Conservation (phyloP, 2,797 vertebrate genomes). For the Tamandua tetradactyla region DNA sequence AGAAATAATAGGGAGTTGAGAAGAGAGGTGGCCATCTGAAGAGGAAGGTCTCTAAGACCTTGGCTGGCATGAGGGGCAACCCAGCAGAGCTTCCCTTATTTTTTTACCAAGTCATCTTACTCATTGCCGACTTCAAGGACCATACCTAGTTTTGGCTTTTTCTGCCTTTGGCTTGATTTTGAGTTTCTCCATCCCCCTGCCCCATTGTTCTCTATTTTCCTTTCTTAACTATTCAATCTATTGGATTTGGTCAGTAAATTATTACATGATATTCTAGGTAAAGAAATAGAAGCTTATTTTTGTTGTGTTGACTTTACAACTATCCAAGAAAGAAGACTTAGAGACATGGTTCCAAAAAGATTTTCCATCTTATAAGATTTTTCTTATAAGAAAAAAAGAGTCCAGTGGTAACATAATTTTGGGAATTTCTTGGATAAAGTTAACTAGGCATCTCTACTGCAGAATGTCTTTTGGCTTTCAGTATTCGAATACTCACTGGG, state of each 20-base stretch:
- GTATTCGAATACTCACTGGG: not conserved
- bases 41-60: not conserved
- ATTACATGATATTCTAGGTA: not conserved
- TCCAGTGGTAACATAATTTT: not conserved
- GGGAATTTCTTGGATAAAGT: conserved; percentile 3
- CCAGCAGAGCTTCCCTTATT: not conserved
- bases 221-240: not conserved
- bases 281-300: not conserved
- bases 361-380: too few relatives aligned
- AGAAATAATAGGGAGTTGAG: not conserved
- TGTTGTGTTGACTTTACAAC: not conserved
- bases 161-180: not conserved
- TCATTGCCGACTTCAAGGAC: not conserved
- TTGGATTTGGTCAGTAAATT: not conserved
- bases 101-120: not conserved
- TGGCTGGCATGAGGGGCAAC: not conserved
- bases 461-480: conserved; percentile 1
- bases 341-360: not conserved
- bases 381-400: not conserved
- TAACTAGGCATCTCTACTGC: not conserved
- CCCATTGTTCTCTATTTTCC: not conserved
- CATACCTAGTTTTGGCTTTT: not conserved
- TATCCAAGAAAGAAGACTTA: not conserved
- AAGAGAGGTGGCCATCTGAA: not conserved
- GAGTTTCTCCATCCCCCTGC: not conserved